Percentiles rank a stretch among this genome's conserved stretches.
Conservation (phyloP, 2,113 vertebrate genomes). For the Pseudopipra pipra region DNA sequence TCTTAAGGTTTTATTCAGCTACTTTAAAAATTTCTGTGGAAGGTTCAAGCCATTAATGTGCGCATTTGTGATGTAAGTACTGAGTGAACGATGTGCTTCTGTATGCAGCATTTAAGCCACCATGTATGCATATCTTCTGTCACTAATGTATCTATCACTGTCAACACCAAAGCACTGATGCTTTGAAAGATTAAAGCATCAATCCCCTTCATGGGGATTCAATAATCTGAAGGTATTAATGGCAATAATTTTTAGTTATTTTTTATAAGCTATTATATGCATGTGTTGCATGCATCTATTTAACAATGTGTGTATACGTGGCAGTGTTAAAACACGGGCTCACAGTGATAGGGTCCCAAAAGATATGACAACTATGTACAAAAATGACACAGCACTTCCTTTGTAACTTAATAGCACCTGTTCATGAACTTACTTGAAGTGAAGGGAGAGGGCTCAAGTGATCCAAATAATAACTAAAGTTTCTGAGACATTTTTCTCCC, state of each 20-base stretch:
- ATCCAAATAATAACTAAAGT: background rate
- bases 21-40: constrained; percentile 1
- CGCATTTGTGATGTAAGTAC: constrained; percentile 29
- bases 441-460: constrained; percentile 25
- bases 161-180: constrained; percentile 58
- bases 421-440: constrained; percentile 69
- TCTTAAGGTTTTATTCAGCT: constrained; percentile 47
- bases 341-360: background rate
- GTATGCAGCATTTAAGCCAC: constrained; percentile 54
- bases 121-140: constrained; percentile 45
- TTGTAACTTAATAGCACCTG: constrained; percentile 64
- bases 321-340: constrained; percentile 1
- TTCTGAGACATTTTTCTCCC: constrained; percentile 25
- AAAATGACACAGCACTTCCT: background rate
- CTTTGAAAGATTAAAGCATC: constrained; percentile 53
- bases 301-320: constrained; percentile 50
- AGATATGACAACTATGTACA: background rate
- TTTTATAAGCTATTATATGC: constrained; percentile 55
- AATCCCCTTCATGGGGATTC: constrained; percentile 31
- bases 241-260: constrained; percentile 62
- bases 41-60: constrained; percentile 20
- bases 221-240: constrained; percentile 54
- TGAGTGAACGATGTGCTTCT: constrained; percentile 46
- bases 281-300: constrained; percentile 69
- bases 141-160: constrained; percentile 44